Evolutionary conservation across 2,113 vertebrate genomes (phyloP).

Genomic region (Penelope pileata): DNA sequence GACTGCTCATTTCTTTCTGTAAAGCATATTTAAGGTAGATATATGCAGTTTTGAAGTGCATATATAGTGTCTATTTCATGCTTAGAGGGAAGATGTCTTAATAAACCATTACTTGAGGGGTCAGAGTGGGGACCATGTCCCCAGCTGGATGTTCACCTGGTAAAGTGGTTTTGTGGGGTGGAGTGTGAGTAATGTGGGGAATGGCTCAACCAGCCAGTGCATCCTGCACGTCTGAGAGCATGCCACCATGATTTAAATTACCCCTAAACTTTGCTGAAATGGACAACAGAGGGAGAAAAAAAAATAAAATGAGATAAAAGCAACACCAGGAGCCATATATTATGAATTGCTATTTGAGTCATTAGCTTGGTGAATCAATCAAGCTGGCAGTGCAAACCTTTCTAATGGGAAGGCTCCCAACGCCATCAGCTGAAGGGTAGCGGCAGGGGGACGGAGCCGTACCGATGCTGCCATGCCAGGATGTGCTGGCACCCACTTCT

Average conservation of each 20-base stretch:
- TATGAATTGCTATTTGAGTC: background rate
- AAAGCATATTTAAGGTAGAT: background rate
- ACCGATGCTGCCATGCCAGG: background rate
- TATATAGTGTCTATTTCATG: background rate
- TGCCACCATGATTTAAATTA: background rate
- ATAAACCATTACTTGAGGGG: background rate
- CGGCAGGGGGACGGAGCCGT: background rate
- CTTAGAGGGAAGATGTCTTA: background rate
- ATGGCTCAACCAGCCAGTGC: background rate
- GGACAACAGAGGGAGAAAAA: background rate
- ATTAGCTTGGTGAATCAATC: constrained; percentile 32
- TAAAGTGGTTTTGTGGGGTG: background rate
- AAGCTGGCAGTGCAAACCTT: background rate
- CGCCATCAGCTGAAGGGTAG: background rate
- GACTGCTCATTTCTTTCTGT: background rate
- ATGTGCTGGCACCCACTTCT: background rate
- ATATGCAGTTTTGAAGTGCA: background rate
- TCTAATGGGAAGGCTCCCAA: background rate
- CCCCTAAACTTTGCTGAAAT: background rate
- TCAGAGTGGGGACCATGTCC: background rate
- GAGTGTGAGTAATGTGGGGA: background rate
- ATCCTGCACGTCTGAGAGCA: background rate
- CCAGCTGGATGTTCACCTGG: background rate
- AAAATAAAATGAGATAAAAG: background rate
- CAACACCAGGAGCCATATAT: background rate